phyloP scores from a whole-genome alignment of 1,140 invertebrate genomes.

The Sycophaga agraensis region DNA sequence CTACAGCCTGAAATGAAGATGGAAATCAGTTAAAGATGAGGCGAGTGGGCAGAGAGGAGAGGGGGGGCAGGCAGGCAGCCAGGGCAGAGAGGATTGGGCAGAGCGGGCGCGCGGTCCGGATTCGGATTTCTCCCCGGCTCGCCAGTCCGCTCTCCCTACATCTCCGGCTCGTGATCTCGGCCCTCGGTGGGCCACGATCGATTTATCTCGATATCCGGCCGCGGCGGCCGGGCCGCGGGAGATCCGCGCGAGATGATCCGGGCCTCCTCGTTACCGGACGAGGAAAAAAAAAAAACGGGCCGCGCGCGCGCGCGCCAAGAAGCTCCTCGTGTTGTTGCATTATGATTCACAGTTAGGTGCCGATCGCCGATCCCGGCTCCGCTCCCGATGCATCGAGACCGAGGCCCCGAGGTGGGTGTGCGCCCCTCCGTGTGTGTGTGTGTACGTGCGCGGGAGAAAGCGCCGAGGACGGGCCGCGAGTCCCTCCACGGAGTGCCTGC shows the following conservation, averaged over 20 bases:
- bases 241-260: constrained; percentile 21
- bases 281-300: neutral
- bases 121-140: constrained; percentile 20
- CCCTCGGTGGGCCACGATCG: constrained; percentile 33
- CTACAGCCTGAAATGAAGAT: constrained; percentile 12
- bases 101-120: neutral
- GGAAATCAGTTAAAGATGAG: constrained; percentile 15
- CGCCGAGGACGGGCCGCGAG: too few species aligned
- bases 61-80: too few species aligned
- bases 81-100: constrained; percentile 17
- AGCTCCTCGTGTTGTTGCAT: constrained; percentile 31
- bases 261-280: constrained; percentile 1
- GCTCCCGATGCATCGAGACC: too few species aligned
- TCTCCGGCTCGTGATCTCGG: constrained; percentile 30
- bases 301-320: neutral
- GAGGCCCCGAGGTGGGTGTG: too few species aligned
- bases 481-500: too few species aligned
- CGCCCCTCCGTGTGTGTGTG: too few species aligned
- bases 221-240: neutral
- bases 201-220: constrained; percentile 37
- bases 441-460: too few species aligned
- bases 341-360: constrained; percentile 40
- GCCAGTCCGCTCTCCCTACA: neutral
- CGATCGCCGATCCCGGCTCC: neutral
- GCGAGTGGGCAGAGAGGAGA: neutral